Evolutionary conservation across 2,888 invertebrate species (phyloP).

Genomic region (Troides oblongomaculatus): DNA sequence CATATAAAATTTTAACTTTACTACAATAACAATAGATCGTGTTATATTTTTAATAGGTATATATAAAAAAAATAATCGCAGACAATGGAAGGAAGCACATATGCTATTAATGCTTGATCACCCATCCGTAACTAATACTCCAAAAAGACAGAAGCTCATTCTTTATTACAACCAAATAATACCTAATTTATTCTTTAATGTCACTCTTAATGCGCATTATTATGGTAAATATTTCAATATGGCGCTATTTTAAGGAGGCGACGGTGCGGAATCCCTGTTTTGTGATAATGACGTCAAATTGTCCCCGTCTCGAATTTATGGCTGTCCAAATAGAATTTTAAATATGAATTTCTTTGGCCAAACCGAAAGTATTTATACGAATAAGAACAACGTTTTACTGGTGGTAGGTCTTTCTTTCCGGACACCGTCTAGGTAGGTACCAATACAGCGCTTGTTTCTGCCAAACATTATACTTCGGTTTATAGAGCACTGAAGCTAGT

Average conservation of each 20-base stretch:
- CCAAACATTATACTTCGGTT: no score
- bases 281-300: constrained; percentile 64
- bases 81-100: constrained; percentile 30
- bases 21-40: not conserved
- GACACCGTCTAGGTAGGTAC: no score
- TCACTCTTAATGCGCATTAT: constrained; percentile 29
- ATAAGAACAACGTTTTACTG: constrained; percentile 41
- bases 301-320: constrained; percentile 48
- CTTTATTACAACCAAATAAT: constrained; percentile 27
- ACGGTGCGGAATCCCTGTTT: constrained; percentile 57
- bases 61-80: not conserved
- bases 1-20: no score
- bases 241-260: constrained; percentile 48
- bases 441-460: no score
- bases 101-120: constrained; percentile 24
- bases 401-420: no score
- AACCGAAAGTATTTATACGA: constrained; percentile 56
- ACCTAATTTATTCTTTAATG: constrained; percentile 28
- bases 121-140: constrained; percentile 29
- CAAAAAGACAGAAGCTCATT: constrained; percentile 25
- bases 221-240: constrained; percentile 50
- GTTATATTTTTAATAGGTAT: not conserved
- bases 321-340: constrained; percentile 58
- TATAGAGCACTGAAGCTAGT: no score
- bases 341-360: constrained; percentile 44